Base-by-base conservation (phyloP, 2,797 vertebrate genomes). In the Artibeus lituratus region DNA sequence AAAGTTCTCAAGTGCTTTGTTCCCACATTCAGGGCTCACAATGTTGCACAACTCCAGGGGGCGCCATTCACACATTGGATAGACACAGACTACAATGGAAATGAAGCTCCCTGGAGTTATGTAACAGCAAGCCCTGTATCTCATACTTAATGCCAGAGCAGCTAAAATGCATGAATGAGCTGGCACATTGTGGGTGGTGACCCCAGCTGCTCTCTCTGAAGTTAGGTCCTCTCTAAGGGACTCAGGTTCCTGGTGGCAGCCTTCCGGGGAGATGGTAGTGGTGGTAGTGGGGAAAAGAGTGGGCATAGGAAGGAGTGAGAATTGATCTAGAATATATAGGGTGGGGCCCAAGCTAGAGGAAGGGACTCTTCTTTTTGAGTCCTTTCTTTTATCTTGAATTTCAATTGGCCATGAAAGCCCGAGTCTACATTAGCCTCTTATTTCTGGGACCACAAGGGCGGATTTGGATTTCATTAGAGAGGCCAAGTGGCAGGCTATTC, bases 401-500 rank as follows among this genome's bases (percentile, higher is more conserved):
- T 95, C 86, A 94, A 26, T 18, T 92, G 95, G 49, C 59, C 42
- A 10, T 59, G n/a, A 47, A 94, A 94, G 51, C 76, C 67, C 53
- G 69, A 95, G 81, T 51, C 90, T 94, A 95, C 93, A 93, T 90
- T 91, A 93, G 82, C 62, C 57, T 95, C 47, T 92, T 87, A 93
- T 82, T 96, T 96, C 59, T 74, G 55, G 51, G 53, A 37, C 51
- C 14, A 87, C n/a, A 87, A 84, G 65, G 51, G 47, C 47, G 74
- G 91, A 47, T 92, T 92, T 94, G 51, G 62, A 44, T 96, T 97
- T 96, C 73, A 67, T 65, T 85, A 57, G 84, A 69, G 67, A 93
- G 62, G 86, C n/a, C 94, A 95, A 90, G 62, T 44, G 39, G 70
- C 87, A 94, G 72, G 21, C 51, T 86, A 65, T 82, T 87, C 83